Base-by-base conservation (phyloP, 2,113 vertebrate species). In the Spea bombifrons region DNA sequence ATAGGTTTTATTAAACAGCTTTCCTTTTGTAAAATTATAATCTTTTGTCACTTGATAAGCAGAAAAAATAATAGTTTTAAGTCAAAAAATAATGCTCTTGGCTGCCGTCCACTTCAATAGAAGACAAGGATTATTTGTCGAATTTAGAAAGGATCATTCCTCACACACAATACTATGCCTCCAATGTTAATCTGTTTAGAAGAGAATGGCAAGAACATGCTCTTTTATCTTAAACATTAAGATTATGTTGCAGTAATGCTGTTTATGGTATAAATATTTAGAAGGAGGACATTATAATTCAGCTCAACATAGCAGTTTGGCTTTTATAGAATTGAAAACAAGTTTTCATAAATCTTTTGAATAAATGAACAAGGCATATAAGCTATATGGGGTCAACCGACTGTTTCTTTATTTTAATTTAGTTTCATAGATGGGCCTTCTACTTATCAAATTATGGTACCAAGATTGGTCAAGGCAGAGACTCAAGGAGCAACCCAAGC, bases 91-190 rank as follows among this genome's bases (percentile, higher is more conserved):
- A 49, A 50, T 30, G 8, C 3, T 70, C 61, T 81, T 74, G 75
- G 52, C 81, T 65, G 59, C 10, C 6, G 49, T 68, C 72, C 8
- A 52, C 50, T 75, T 77, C 48, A n/a, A 65, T 75, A 66, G 70
- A 78, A 81, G 57, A 81, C 73, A 46, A 50, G 70, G 79, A 83
- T 83, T 84, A 80, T 73, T 45, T 66, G 78, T 52, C 17, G 57
- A 76, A 81, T 63, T 15, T 69, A 82, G 71, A 75, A 72, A 76
- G 68, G 78, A 83, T 75, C 77, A 53, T 69, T 66, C 66, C 68
- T 66, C 50, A 6, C 48, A 61, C 43, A 17, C 9, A 72, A 66
- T 78, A 59, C 61, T 82, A 77, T 80, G 82, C 71, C 70, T 83
- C 55, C 6, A 55, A 46, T 64, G 71, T 53, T 66, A 65, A 57